phyloP scores from a whole-genome alignment of 2,888 invertebrate species.

The Ganaspis brasiliensis region DNA sequence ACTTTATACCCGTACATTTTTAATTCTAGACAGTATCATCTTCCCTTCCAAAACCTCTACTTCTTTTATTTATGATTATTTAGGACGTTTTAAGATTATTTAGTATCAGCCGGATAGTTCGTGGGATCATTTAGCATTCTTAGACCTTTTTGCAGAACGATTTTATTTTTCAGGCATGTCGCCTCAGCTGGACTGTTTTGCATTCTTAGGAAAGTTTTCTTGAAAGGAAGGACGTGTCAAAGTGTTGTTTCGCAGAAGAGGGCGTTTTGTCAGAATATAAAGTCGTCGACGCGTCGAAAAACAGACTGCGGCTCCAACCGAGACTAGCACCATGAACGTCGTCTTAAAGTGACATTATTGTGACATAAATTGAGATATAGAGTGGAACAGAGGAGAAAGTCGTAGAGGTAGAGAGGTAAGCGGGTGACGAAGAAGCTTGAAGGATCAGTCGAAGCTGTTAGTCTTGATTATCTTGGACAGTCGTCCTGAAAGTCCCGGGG shows the following conservation, averaged over 20 bases:
- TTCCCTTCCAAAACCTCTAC: background rate
- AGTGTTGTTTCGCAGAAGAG: slow-evolving; percentile 24
- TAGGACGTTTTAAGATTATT: too few relatives aligned
- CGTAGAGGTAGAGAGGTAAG: slow-evolving; percentile 56
- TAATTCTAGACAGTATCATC: background rate
- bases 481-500: slow-evolving; percentile 68
- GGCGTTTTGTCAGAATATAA: slow-evolving; percentile 36
- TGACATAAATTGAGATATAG: slow-evolving; percentile 79
- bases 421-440: slow-evolving; percentile 74
- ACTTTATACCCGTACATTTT: background rate
- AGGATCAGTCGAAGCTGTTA: slow-evolving; percentile 79
- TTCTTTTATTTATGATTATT: too few relatives aligned
- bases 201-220: slow-evolving; percentile 4
- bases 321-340: slow-evolving; percentile 57
- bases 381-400: slow-evolving; percentile 61
- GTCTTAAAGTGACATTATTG: slow-evolving; percentile 76
- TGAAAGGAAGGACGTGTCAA: background rate
- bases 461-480: slow-evolving; percentile 79
- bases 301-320: slow-evolving; percentile 56
- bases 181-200: background rate
- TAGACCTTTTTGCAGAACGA: too few relatives aligned
- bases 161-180: background rate
- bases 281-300: slow-evolving; percentile 56
- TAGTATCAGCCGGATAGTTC: too few relatives aligned
- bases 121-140: too few relatives aligned